These are phyloP conservation scores for Ailurus styani DNA, from an alignment of 2,113 vertebrate species.

Conservation along the genomic window DNA sequence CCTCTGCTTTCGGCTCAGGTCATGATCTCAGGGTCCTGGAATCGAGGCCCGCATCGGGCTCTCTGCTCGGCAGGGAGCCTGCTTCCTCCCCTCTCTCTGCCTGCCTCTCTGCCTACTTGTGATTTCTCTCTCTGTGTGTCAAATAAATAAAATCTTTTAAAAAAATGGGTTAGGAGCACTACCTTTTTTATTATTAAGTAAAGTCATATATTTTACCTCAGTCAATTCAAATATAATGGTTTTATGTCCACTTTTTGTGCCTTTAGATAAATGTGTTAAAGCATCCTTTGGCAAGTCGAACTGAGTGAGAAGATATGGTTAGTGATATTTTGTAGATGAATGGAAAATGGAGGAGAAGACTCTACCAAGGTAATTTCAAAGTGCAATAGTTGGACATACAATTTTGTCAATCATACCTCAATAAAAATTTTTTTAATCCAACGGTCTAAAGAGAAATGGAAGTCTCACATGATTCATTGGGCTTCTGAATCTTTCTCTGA, in stretches of 20 bases:
- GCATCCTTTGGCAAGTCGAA: not conserved
- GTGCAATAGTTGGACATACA: not conserved
- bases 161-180: not conserved
- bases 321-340: not conserved
- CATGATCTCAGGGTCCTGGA: no score
- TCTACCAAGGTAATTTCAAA: not conserved
- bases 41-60: no score
- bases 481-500: not conserved
- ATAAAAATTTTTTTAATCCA: not conserved
- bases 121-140: no score
- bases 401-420: not conserved
- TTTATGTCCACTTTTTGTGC: not conserved
- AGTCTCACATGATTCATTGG: not conserved
- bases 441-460: conserved; percentile 18
- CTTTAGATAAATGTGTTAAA: conserved; percentile 17
- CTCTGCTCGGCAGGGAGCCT: no score
- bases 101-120: no score
- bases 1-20: no score
- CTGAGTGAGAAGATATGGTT: not conserved
- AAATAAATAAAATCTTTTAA: no score
- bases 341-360: not conserved
- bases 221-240: conserved; percentile 9
- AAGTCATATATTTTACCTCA: not conserved
- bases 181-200: not conserved
- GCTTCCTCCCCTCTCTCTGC: no score